Evolutionary conservation across 1,140 invertebrate species (phyloP).

Genomic region (Aphelenchoides fujianensis): DNA sequence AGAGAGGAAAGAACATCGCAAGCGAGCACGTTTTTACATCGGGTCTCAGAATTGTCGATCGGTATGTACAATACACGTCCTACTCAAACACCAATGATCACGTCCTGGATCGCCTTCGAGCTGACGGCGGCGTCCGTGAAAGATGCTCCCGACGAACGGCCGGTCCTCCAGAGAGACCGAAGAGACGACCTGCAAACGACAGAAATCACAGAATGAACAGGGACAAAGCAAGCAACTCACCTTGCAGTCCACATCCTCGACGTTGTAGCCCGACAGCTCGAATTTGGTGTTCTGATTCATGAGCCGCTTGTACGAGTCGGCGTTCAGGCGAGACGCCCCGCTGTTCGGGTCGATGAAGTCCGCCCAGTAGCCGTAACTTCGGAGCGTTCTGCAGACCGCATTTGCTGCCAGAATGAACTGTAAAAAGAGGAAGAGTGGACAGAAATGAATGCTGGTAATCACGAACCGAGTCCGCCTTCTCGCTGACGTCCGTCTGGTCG

Average conservation of each 20-base stretch:
- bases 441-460: too few relatives aligned
- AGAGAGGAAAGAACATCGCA: background rate
- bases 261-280: background rate
- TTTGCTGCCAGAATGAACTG: slow-evolving; percentile 14
- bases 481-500: background rate
- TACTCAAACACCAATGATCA: background rate
- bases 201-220: too few relatives aligned
- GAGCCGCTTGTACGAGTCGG: background rate
- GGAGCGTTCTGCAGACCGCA: background rate
- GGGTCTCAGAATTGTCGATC: too few relatives aligned
- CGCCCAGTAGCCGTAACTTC: slow-evolving; percentile 6
- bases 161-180: background rate
- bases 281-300: background rate
- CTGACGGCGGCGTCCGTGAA: background rate
- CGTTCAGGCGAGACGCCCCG: background rate
- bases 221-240: background rate
- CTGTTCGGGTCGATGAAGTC: background rate
- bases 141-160: background rate
- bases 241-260: background rate
- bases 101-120: background rate
- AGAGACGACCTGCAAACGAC: background rate
- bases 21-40: background rate
- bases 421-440: background rate
- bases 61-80: background rate
- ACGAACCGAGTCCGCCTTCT: slow-evolving; percentile 13